These are phyloP conservation scores for Lumbricus terrestris DNA, from an alignment of 2,888 invertebrate genomes.

Conservation along the genomic window DNA sequence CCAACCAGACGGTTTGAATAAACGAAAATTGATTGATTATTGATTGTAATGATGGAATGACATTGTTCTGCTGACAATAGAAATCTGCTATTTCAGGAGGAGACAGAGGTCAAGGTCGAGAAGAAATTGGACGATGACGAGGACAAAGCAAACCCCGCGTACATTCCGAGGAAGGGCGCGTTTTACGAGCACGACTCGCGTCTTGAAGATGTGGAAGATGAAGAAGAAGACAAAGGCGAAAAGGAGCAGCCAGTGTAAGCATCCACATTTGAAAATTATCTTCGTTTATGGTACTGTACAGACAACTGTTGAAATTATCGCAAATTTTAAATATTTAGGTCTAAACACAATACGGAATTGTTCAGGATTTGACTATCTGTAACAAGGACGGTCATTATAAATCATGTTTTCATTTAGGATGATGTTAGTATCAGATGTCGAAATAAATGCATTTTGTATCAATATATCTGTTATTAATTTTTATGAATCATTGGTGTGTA, in stretches of 20 bases:
- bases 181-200: conserved; percentile 88
- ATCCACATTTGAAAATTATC: background rate
- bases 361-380: background rate
- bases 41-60: background rate
- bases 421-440: background rate
- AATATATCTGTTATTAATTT: background rate
- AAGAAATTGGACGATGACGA: conserved; percentile 75
- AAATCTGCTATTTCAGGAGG: conserved; percentile 7
- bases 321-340: background rate
- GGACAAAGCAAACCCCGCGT: conserved; percentile 92
- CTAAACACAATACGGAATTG: background rate
- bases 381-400: background rate
- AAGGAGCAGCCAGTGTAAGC: conserved; percentile 36
- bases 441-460: background rate
- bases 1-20: no score
- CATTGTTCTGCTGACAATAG: background rate
- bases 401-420: background rate
- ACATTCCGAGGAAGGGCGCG: conserved; percentile 90
- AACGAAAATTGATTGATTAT: no score
- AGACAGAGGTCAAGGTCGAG: background rate
- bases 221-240: conserved; percentile 28
- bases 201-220: background rate
- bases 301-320: background rate
- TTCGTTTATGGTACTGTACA: background rate
- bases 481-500: background rate